Conservation (phyloP, 2,888 invertebrate species). For the Leucoptera coffeella region DNA sequence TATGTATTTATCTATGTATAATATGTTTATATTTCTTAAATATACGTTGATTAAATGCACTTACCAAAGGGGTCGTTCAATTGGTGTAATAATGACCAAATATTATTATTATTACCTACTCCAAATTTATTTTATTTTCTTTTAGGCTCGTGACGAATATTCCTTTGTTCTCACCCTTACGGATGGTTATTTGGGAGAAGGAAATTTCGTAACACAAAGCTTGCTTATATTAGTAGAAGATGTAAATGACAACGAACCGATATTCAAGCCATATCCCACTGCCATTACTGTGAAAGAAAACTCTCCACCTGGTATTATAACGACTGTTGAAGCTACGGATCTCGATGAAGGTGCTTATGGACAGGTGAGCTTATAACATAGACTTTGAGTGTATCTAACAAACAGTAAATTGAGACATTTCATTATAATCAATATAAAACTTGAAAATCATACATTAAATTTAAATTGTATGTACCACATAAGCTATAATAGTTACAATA, state of each 20-base stretch:
- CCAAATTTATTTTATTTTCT: no score
- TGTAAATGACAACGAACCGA: slow-evolving; percentile 85
- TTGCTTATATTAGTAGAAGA: slow-evolving; percentile 84
- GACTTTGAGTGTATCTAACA: no score
- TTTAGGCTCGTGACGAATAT: slow-evolving; percentile 79
- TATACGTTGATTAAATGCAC: no score
- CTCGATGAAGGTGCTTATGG: slow-evolving; percentile 89
- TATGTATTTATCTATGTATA: no score
- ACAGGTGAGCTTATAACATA: slow-evolving; percentile 53
- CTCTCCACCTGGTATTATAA: slow-evolving; percentile 65
- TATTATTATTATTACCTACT: slow-evolving; percentile 1
- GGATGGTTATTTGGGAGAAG: slow-evolving; percentile 80
- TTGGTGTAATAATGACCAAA: no score
- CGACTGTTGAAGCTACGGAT: slow-evolving; percentile 82
- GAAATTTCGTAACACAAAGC: slow-evolving; percentile 85
- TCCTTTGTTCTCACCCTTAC: slow-evolving; percentile 82
- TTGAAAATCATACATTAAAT: no score
- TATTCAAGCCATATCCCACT: slow-evolving; percentile 79
- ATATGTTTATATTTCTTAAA: no score
- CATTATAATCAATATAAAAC: no score
- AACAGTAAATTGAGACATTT: no score
- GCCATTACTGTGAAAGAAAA: slow-evolving; percentile 78
- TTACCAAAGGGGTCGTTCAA: no score
- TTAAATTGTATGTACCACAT: no score
- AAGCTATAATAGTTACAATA: no score